Conservation (phyloP, 2,888 invertebrate species). For the Argynnis bischoffii region DNA sequence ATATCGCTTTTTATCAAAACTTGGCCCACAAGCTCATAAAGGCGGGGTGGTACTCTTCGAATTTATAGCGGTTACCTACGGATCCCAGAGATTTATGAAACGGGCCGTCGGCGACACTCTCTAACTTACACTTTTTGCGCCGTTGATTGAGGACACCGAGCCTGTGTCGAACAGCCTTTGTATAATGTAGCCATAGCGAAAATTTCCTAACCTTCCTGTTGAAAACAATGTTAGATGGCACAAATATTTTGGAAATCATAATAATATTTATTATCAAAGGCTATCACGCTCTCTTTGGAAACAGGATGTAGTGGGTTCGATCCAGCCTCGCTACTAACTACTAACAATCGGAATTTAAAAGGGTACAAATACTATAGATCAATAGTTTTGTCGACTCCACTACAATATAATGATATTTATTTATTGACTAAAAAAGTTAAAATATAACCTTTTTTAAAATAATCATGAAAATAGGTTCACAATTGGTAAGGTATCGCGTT, state of each 20-base stretch:
- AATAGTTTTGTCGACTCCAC: too few species aligned
- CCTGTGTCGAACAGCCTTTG: conserved; percentile 32
- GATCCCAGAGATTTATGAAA: conserved; percentile 50
- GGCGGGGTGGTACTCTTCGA: conserved; percentile 38
- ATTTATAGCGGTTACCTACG: conserved; percentile 51
- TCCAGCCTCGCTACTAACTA: too few species aligned
- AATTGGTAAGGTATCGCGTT: too few species aligned
- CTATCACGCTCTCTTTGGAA: too few species aligned
- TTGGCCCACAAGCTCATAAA: conserved; percentile 28
- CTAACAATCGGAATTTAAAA: too few species aligned
- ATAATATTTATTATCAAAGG: too few species aligned
- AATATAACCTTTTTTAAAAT: too few species aligned
- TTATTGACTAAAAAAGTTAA: too few species aligned
- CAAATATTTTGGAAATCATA: background rate
- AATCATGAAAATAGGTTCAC: too few species aligned
- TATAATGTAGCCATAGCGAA: conserved; percentile 8
- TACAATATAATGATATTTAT: too few species aligned
- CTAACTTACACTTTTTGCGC: conserved; percentile 44
- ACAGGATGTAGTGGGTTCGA: too few species aligned
- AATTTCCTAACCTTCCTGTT: background rate
- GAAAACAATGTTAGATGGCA: background rate
- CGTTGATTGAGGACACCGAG: conserved; percentile 32
- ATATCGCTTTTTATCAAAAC: conserved; percentile 13
- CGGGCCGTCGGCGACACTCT: conserved; percentile 46
- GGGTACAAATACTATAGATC: too few species aligned